Conservation (phyloP, 2,797 vertebrate genomes). For the Monodelphis domestica region DNA sequence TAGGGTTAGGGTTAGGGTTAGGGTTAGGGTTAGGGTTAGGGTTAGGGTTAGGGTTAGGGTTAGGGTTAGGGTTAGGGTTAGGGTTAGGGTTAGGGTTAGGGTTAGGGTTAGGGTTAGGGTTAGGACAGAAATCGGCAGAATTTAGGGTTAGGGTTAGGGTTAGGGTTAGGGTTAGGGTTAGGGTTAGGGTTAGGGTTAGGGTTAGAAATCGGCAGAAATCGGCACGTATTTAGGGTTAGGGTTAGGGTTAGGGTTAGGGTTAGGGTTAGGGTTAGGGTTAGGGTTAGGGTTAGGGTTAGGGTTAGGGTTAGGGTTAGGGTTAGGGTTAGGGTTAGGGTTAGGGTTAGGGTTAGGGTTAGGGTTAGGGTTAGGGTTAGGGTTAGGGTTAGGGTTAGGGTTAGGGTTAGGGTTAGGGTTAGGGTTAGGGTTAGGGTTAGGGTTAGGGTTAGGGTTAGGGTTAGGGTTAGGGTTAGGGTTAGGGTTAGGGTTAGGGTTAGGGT, state of each 20-base stretch:
- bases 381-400: conserved; percentile 53
- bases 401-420: conserved; percentile 58
- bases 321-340: conserved; percentile 57
- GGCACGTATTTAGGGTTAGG: too few species aligned
- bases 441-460: conserved; percentile 54
- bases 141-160: too few species aligned
- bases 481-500: conserved; percentile 57
- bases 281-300: conserved; percentile 62
- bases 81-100: conserved; percentile 55
- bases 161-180: too few species aligned
- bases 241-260: conserved; percentile 65
- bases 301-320: conserved; percentile 59
- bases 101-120: conserved; percentile 55
- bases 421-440: conserved; percentile 54
- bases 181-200: too few species aligned
- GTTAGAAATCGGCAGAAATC: too few species aligned
- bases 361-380: conserved; percentile 57
- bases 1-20: conserved; percentile 65
- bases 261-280: conserved; percentile 58
- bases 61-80: conserved; percentile 69
- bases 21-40: conserved; percentile 37
- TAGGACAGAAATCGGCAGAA: too few species aligned
- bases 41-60: conserved; percentile 56
- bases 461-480: conserved; percentile 50
- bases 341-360: conserved; percentile 43